A percentile compares a stretch with the other conserved stretches of the same genome.
These are phyloP conservation scores for Alethe diademata DNA, from an alignment of 2,113 vertebrate species.

Conservation along the genomic window DNA sequence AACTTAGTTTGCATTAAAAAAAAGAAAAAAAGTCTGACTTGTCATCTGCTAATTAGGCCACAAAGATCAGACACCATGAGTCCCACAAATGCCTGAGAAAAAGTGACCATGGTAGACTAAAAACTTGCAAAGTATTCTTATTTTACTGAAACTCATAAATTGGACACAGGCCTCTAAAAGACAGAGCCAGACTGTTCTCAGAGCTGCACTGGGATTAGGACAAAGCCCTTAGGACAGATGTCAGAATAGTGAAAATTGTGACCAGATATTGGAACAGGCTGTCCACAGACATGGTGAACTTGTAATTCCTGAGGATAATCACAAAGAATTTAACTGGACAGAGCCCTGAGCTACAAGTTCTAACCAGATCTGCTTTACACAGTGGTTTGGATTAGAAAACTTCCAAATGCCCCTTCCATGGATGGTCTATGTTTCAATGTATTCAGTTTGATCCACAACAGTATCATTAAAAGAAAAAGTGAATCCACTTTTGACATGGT, in stretches of 20 bases:
- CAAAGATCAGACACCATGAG: neutral
- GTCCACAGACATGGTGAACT: neutral
- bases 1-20: neutral
- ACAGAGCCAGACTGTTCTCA: neutral
- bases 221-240: neutral
- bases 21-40: neutral
- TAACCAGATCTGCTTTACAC: neutral
- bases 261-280: neutral
- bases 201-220: neutral
- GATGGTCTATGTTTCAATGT: neutral
- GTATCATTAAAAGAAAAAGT: neutral
- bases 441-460: neutral
- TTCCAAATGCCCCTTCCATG: neutral
- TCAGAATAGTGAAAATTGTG: neutral
- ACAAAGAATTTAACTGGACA: neutral
- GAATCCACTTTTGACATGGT: neutral
- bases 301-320: neutral
- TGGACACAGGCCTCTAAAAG: neutral
- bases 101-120: neutral
- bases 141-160: neutral
- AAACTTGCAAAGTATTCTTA: neutral
- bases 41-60: neutral
- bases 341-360: neutral
- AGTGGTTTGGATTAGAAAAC: neutral
- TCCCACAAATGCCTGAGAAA: neutral